phyloP scores from a whole-genome alignment of 2,113 vertebrate genomes.

The Hyperopisus bebe region DNA sequence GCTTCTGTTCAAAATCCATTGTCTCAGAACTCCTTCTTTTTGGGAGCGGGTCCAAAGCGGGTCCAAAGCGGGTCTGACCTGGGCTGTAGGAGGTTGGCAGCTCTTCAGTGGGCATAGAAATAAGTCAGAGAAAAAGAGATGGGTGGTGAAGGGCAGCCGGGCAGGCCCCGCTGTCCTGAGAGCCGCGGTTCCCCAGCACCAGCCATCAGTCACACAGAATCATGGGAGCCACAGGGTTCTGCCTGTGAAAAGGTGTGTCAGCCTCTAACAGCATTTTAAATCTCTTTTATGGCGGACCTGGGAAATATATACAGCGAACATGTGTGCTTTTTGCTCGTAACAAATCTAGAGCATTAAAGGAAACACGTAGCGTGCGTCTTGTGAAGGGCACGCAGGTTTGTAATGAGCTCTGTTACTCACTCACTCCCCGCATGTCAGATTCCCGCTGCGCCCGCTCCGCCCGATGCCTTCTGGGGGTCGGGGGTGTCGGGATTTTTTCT shows the following conservation, averaged over 20 bases:
- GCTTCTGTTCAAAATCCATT: not conserved
- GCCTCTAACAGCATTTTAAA: not conserved
- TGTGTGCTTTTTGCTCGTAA: not conserved
- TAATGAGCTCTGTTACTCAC: not conserved
- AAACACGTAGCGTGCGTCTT: not conserved
- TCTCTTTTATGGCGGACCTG: not conserved
- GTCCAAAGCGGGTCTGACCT: not conserved
- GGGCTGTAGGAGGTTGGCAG: not conserved
- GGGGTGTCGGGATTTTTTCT: not conserved
- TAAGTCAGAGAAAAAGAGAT: not conserved
- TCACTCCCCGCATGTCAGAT: not conserved
- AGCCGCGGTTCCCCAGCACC: not conserved
- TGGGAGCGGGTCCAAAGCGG: not conserved
- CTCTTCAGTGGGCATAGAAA: not conserved
- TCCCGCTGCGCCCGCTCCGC: not conserved
- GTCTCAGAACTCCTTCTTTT: not conserved
- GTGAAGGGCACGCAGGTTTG: not conserved
- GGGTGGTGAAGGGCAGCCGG: not conserved
- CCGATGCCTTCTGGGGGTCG: not conserved
- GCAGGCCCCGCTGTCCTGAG: not conserved
- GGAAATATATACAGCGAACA: not conserved
- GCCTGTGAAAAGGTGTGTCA: not conserved
- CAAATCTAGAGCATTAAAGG: not conserved
- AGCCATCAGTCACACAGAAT: not conserved
- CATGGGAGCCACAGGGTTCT: not conserved